Base-by-base conservation (phyloP, 2,888 invertebrate genomes). In the Scotopteryx bipunctaria region DNA sequence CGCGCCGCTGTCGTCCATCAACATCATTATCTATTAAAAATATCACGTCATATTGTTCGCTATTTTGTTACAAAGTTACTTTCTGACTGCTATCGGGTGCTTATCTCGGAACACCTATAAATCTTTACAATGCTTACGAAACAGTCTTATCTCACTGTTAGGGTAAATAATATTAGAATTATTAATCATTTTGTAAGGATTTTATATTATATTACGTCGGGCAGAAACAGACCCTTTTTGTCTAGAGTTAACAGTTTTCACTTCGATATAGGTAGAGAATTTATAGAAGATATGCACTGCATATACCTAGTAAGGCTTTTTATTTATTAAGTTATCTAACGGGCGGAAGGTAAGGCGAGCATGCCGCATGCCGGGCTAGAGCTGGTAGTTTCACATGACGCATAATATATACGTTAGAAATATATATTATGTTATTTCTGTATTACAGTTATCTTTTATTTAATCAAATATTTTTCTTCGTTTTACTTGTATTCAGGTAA, bases 21-120 rank as follows among this genome's bases (percentile, higher is more conserved):
- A 84, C 81, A 84, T 86, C 82, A 85, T 86, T 88, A 89, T 89
- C 88, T 89, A 86, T 87, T 86, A 89, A 89, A 89, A 89, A 87
- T 86, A 89, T 88, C 87, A 78, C 84, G 84, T 88, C 88, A 89
- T 86, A 87, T 88, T 88, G 86, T 89, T 86, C 81, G 78, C 83
- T 86, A 83, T 87, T 87, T 84, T 83, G 85, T 83, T 54, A 83
- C 78, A 84, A 87, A 84, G 77, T 81, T 77, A 84, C 84, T 83
- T 85, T 86, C 80, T 73, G 76, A 76, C 70, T 71, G 72, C 75
- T 88, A 88, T 85, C 81, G 71, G 65, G 55, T 69, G 68, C 69
- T 69, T 80, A 88, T 89, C 87, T 85, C 67, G 70, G 80, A 79
- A 78, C 77, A 76, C 73, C 78, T 73, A 88, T 88, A 86, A 86